Percentiles rank a stretch among this genome's conserved stretches.
Conservation (phyloP, 2,113 vertebrate species). For the Xenus cinereus region DNA sequence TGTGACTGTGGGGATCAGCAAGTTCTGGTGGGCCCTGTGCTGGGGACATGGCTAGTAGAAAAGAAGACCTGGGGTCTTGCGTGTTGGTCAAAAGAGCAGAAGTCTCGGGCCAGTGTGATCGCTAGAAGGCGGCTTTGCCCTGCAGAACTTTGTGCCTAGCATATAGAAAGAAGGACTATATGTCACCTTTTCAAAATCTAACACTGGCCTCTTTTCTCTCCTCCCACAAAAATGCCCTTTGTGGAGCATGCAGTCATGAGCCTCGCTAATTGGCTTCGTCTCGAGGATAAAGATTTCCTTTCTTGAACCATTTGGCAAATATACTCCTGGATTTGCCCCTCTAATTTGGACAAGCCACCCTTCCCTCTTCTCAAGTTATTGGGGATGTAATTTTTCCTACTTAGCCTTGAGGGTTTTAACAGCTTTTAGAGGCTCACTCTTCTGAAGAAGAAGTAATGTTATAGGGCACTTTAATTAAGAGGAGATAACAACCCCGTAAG, state of each 20-base stretch:
- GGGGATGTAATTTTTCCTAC: not conserved
- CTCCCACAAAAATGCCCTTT: conserved; percentile 15
- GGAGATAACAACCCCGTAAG: not conserved
- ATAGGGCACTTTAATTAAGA: conserved; percentile 18
- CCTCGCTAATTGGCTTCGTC: not conserved
- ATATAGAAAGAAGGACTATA: not conserved
- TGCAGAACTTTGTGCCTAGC: not conserved
- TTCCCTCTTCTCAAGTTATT: not conserved
- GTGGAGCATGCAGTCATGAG: not conserved
- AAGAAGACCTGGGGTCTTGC: not conserved
- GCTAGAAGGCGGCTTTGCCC: not conserved
- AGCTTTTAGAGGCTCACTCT: not conserved
- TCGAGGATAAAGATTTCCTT: not conserved
- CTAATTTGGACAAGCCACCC: not conserved
- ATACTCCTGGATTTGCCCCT: not conserved
- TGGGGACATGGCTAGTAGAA: not conserved
- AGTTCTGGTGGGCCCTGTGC: not conserved
- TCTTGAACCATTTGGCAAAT: not conserved
- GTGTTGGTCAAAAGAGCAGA: not conserved
- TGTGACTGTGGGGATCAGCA: not conserved
- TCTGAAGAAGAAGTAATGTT: not conserved
- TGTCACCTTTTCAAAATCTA: not conserved
- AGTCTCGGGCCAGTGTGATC: not conserved
- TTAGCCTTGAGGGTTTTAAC: not conserved
- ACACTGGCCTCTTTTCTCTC: not conserved